These are phyloP conservation scores for Mystacornis crossleyi DNA, from an alignment of 2,113 vertebrate species.

Conservation along the genomic window DNA sequence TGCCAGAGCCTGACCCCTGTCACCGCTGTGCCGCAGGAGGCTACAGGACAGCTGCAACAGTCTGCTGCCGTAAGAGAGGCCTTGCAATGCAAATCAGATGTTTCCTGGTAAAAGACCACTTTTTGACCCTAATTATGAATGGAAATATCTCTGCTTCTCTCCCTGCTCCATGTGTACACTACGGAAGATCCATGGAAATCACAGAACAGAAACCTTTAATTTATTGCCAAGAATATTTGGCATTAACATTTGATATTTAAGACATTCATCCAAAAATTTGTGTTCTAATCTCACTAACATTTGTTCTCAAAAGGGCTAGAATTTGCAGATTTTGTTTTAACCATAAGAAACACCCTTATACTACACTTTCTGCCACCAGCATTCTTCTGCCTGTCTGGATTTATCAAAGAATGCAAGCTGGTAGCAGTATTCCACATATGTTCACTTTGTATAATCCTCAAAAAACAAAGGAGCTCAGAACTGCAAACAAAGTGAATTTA, in stretches of 20 bases:
- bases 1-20: background rate
- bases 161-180: background rate
- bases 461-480: slow-evolving; percentile 16
- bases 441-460: slow-evolving; percentile 51
- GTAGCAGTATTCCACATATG: slow-evolving; percentile 39
- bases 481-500: background rate
- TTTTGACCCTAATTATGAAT: background rate
- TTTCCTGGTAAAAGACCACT: background rate
- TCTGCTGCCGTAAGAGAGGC: background rate
- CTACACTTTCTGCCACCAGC: slow-evolving; percentile 40
- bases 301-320: background rate
- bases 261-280: background rate
- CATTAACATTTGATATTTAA: background rate
- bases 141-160: background rate
- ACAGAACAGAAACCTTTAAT: background rate
- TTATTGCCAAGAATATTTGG: background rate
- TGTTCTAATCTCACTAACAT: background rate
- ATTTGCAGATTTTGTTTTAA: background rate
- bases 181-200: background rate
- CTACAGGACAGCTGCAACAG: background rate
- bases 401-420: slow-evolving; percentile 55
- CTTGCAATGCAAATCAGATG: background rate
- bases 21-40: background rate
- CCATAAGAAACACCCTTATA: background rate
- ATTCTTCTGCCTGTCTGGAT: slow-evolving; percentile 49